phyloP scores from a whole-genome alignment of 1,140 invertebrate genomes.

The Archivesica marissinica region DNA sequence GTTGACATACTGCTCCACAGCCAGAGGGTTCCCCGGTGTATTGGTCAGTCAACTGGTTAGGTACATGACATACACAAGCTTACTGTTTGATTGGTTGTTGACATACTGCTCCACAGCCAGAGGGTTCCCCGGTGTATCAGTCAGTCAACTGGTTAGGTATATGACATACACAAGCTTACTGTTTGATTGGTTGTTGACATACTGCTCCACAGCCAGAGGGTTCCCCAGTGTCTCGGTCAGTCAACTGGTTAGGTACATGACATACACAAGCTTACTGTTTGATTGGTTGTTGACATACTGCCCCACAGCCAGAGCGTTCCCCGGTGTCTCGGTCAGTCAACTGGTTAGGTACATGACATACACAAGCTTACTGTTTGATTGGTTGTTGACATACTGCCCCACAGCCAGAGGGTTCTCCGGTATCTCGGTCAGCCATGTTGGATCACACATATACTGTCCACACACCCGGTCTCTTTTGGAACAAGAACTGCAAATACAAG shows the following conservation, averaged over 20 bases:
- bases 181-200: slow-evolving; percentile 84
- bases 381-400: slow-evolving; percentile 86
- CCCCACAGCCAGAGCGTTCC: too few species aligned
- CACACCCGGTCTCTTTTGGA: slow-evolving; percentile 82
- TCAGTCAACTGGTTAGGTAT: too few species aligned
- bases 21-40: too few species aligned
- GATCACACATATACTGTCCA: slow-evolving; percentile 81
- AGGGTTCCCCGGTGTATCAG: slow-evolving; percentile 81
- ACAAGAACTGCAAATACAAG: slow-evolving; percentile 81
- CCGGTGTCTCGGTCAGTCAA: too few species aligned
- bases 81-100: slow-evolving; percentile 84
- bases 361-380: slow-evolving; percentile 75
- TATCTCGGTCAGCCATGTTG: slow-evolving; percentile 82
- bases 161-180: too few species aligned
- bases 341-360: too few species aligned
- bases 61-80: too few species aligned
- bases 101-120: slow-evolving; percentile 85
- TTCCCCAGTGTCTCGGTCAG: slow-evolving; percentile 81
- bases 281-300: too few species aligned
- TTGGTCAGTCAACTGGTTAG: too few species aligned
- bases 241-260: too few species aligned
- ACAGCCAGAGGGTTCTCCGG: slow-evolving; percentile 84
- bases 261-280: too few species aligned
- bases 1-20: too few species aligned
- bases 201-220: slow-evolving; percentile 85